Evolutionary conservation across 2,113 vertebrate species (phyloP).

Genomic region (Sarotherodon lohbergeri): DNA sequence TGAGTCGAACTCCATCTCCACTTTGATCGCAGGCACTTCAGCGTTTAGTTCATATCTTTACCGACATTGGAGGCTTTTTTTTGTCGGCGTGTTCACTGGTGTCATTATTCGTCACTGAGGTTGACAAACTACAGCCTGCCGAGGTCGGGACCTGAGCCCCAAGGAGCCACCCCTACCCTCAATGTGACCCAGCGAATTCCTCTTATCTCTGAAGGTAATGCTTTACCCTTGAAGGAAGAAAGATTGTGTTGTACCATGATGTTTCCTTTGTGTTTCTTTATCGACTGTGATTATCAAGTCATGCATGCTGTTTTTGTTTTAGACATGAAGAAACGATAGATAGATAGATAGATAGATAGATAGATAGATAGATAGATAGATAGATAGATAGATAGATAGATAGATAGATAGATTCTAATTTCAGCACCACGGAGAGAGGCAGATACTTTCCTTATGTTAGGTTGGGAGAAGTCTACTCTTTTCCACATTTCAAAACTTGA

Average conservation of each 20-base stretch:
- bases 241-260: not conserved
- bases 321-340: not conserved
- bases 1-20: not conserved
- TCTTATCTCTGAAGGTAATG: conserved; percentile 74
- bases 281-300: not conserved
- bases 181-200: conserved; percentile 65
- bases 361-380: not conserved
- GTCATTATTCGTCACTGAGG: conserved; percentile 5
- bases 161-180: conserved; percentile 30
- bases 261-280: not conserved
- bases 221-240: not conserved
- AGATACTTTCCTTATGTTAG: not conserved
- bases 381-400: not conserved
- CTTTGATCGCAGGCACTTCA: not conserved
- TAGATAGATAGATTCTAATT: not conserved
- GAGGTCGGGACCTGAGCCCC: conserved; percentile 45
- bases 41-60: not conserved
- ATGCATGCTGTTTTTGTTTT: not conserved
- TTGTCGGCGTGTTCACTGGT: not conserved
- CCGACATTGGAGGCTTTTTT: not conserved
- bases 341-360: not conserved
- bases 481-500: conserved; percentile 2
- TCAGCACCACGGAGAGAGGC: conserved; percentile 59
- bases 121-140: conserved; percentile 11
- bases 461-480: not conserved